phyloP scores from a whole-genome alignment of 2,888 invertebrate genomes.

The Auanema freiburgensis region DNA sequence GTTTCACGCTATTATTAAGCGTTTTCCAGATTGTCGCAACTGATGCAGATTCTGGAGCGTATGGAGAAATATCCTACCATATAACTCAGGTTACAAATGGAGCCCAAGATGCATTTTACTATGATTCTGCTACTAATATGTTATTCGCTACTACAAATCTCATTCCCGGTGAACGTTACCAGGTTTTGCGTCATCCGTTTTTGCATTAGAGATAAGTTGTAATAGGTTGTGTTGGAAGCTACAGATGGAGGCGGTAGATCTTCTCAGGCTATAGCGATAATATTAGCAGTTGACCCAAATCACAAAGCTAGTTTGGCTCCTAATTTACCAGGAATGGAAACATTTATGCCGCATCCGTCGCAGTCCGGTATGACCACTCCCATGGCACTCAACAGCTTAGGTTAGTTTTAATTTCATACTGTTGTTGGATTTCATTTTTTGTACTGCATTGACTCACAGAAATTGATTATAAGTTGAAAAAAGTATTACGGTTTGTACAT shows the following conservation, averaged over 20 bases:
- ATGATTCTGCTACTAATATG: constrained; percentile 50
- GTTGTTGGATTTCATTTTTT: no score
- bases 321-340: constrained; percentile 41
- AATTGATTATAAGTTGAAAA: not conserved
- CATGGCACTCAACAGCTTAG: not conserved
- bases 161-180: constrained; percentile 54
- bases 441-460: not conserved
- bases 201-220: not conserved
- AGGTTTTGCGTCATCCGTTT: constrained; percentile 25
- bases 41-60: constrained; percentile 55
- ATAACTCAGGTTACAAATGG: constrained; percentile 59
- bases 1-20: not conserved
- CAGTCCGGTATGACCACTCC: constrained; percentile 12
- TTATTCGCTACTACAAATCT: constrained; percentile 54
- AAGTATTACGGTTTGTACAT: no score
- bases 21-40: constrained; percentile 46
- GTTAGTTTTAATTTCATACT: no score
- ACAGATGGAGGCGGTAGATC: constrained; percentile 49
- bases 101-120: constrained; percentile 53
- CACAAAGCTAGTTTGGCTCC: constrained; percentile 15
- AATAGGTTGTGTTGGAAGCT: constrained; percentile 48
- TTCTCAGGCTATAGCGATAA: constrained; percentile 44
- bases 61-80: constrained; percentile 48
- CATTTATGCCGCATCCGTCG: constrained; percentile 36
- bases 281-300: constrained; percentile 31